phyloP scores from a whole-genome alignment of 1,140 invertebrate species.

The Megalonaias nervosa region DNA sequence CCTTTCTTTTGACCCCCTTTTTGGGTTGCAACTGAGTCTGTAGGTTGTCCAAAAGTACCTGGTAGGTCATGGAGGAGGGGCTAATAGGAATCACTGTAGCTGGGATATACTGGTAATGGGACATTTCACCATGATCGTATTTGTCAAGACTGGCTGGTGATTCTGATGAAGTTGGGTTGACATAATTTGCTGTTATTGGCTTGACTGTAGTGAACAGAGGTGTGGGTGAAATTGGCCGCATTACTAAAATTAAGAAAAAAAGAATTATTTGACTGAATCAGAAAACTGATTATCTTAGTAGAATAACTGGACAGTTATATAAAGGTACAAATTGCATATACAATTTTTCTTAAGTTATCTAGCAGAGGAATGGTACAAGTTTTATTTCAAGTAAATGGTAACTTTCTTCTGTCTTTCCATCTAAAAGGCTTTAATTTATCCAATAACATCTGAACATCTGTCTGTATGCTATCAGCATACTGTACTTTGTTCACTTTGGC shows the following conservation, averaged over 20 bases:
- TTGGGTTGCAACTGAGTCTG: conserved; percentile 54
- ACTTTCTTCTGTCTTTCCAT: no score
- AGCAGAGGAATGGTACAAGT: no score
- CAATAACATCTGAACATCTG: no score
- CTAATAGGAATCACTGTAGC: conserved; percentile 52
- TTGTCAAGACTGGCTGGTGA: neutral
- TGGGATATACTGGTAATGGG: conserved; percentile 14
- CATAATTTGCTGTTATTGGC: neutral
- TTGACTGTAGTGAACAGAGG: conserved; percentile 49
- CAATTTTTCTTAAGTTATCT: no score
- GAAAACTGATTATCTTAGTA: neutral
- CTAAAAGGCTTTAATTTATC: no score
- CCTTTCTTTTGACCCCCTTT: conserved; percentile 41
- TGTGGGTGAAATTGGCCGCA: conserved; percentile 47
- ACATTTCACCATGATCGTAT: conserved; percentile 1
- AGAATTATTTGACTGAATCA: neutral
- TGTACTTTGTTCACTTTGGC: no score
- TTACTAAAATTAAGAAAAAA: conserved; percentile 15
- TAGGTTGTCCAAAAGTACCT: conserved; percentile 56
- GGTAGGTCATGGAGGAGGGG: conserved; percentile 62
- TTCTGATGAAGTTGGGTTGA: conserved; percentile 15
- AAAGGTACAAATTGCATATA: no score
- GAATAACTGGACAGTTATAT: no score
- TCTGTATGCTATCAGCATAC: no score
- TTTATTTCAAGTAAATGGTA: no score